Evolutionary conservation across 2,113 vertebrate genomes (phyloP).

Genomic region (Mohoua ochrocephala): DNA sequence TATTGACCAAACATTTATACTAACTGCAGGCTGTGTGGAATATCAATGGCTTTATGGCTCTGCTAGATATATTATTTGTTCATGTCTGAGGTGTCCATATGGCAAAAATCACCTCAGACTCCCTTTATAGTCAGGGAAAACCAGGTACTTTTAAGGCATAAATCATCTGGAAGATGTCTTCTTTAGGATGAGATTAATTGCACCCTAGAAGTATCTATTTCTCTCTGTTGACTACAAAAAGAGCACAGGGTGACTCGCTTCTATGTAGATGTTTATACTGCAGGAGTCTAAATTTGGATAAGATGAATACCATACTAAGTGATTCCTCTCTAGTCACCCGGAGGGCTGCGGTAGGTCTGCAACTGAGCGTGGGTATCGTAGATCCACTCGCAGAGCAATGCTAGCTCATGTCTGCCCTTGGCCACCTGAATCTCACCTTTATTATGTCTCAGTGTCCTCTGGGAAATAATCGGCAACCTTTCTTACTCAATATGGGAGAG

Average conservation of each 20-base stretch:
- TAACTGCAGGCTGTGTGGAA: slow-evolving; percentile 51
- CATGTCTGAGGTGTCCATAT: slow-evolving; percentile 46
- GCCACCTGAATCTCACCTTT: neutral
- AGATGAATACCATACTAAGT: slow-evolving; percentile 54
- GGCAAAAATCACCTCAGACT: slow-evolving; percentile 59
- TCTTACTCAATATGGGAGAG: neutral
- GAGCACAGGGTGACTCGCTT: slow-evolving; percentile 26
- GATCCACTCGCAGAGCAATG: neutral
- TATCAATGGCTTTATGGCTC: slow-evolving; percentile 51
- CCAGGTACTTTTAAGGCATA: slow-evolving; percentile 42
- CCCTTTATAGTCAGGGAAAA: slow-evolving; percentile 33
- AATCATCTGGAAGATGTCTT: slow-evolving; percentile 40
- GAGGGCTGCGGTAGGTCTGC: slow-evolving; percentile 29
- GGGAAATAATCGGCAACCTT: neutral
- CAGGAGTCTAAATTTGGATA: slow-evolving; percentile 51
- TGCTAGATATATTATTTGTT: slow-evolving; percentile 48
- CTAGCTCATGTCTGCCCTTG: neutral
- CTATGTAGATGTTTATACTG: slow-evolving; percentile 55
- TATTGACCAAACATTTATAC: slow-evolving; percentile 66
- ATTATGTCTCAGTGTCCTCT: neutral
- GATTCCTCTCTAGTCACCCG: neutral
- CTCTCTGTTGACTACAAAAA: slow-evolving; percentile 43
- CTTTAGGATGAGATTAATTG: slow-evolving; percentile 48
- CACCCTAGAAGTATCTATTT: slow-evolving; percentile 48
- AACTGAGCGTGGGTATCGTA: neutral